These are phyloP conservation scores for Meloidogyne floridensis DNA, from an alignment of 1,140 invertebrate genomes.

Conservation along the genomic window DNA sequence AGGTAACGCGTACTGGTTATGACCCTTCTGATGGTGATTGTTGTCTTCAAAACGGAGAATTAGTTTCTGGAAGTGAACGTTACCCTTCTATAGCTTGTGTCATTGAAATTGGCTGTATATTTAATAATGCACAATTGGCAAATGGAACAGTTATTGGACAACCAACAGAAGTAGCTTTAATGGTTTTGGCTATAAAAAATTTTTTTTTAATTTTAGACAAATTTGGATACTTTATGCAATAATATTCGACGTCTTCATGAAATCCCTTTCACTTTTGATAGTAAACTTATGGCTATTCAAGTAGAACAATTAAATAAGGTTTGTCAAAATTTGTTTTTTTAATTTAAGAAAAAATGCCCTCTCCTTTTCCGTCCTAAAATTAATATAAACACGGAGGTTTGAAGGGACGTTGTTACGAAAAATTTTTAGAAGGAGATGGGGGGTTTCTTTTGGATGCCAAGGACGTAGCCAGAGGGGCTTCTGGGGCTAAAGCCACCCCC, in stretches of 20 bases:
- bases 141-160: conserved; percentile 82
- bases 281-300: conserved; percentile 98
- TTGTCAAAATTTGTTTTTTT: too few species aligned
- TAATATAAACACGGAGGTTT: too few species aligned
- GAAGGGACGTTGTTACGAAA: too few species aligned
- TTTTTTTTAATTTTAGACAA: conserved; percentile 71
- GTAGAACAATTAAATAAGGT: conserved; percentile 78
- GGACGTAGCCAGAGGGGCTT: too few species aligned
- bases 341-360: too few species aligned
- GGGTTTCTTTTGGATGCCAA: too few species aligned
- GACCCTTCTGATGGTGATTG: conserved; percentile 77
- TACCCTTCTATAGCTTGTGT: conserved; percentile 65
- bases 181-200: conserved; percentile 83
- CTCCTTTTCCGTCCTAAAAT: too few species aligned
- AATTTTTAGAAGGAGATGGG: too few species aligned
- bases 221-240: conserved; percentile 79
- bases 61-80: conserved; percentile 52
- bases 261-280: conserved; percentile 93
- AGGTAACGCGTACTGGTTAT: conserved; percentile 84
- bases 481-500: too few species aligned
- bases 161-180: conserved; percentile 93
- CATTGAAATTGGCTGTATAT: conserved; percentile 78
- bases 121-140: conserved; percentile 91
- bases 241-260: conserved; percentile 86
- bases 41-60: conserved; percentile 34